phyloP scores from a whole-genome alignment of 2,113 vertebrate genomes.

The Chamaetylas fuelleborni region DNA sequence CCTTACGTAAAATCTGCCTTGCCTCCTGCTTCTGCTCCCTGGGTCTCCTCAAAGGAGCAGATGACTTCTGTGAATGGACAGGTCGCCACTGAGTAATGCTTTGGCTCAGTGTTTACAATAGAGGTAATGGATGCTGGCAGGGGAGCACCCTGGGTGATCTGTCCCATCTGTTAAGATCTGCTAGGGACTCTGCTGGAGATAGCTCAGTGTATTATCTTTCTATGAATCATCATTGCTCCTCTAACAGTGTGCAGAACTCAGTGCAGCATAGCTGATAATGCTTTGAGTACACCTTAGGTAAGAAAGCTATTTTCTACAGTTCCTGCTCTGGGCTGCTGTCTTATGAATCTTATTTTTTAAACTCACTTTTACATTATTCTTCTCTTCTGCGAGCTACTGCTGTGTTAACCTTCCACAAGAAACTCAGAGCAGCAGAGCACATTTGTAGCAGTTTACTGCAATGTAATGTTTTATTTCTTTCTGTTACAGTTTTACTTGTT shows the following conservation, averaged over 20 bases:
- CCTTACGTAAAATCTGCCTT: conserved; percentile 53
- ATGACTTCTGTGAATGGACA: conserved; percentile 68
- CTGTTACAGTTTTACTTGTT: not conserved
- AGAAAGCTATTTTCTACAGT: conserved; percentile 36
- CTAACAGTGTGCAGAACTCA: not conserved
- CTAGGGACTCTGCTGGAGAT: not conserved
- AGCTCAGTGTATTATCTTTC: conserved; percentile 43
- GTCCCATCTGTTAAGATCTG: conserved; percentile 62
- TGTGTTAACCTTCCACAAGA: not conserved
- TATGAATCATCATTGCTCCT: conserved; percentile 53
- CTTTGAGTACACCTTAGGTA: conserved; percentile 23
- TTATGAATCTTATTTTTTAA: not conserved
- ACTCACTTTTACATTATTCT: not conserved
- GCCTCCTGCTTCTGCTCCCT: conserved; percentile 44
- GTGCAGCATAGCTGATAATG: not conserved
- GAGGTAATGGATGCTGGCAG: conserved; percentile 56
- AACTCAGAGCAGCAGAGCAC: not conserved
- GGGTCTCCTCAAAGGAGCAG: conserved; percentile 60
- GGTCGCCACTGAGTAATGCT: conserved; percentile 59
- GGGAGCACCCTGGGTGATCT: conserved; percentile 7
- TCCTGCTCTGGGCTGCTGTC: not conserved
- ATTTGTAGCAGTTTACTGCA: not conserved
- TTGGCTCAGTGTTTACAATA: conserved; percentile 30
- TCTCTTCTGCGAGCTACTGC: not conserved
- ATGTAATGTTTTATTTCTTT: not conserved